Evolutionary conservation across 2,888 invertebrate genomes (phyloP).

Genomic region (Drosophila meridionalis): DNA sequence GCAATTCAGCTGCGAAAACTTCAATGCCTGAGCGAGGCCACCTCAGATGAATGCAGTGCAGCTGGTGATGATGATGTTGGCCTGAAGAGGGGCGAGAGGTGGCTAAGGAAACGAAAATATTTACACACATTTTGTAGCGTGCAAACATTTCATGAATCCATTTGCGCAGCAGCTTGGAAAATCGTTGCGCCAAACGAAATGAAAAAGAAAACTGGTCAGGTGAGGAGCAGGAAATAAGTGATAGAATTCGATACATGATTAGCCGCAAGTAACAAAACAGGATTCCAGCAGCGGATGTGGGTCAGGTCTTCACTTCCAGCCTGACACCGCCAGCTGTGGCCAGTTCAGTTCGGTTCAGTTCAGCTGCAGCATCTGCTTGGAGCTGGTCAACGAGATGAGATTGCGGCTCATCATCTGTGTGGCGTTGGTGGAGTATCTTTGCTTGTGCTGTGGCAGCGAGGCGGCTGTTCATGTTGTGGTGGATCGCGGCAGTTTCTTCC

Average conservation of each 20-base stretch:
- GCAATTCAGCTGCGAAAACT: conserved; percentile 1
- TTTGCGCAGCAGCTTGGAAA: conserved; percentile 62
- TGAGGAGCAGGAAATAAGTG: conserved; percentile 15
- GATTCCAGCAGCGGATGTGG: conserved; percentile 37
- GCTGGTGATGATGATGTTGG: conserved; percentile 10
- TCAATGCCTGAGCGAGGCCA: not conserved
- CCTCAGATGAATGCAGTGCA: conserved; percentile 16
- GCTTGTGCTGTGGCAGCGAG: not conserved
- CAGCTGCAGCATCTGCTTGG: conserved; percentile 4
- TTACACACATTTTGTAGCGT: conserved; percentile 45
- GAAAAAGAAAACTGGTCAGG: conserved; percentile 45
- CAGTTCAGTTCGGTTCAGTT: not conserved
- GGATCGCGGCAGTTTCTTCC: conserved; percentile 47
- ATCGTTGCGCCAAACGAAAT: conserved; percentile 38
- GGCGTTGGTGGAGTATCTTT: not conserved
- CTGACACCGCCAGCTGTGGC: not conserved
- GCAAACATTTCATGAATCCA: conserved; percentile 73
- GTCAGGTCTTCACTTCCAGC: not conserved
- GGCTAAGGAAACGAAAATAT: conserved; percentile 31
- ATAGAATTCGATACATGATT: conserved; percentile 23
- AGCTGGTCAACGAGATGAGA: conserved; percentile 53
- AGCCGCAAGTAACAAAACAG: conserved; percentile 22
- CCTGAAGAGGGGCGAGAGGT: not conserved
- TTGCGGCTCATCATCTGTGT: conserved; percentile 37
- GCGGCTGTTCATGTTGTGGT: not conserved